Percentiles rank a stretch among this genome's conserved stretches.
These are phyloP conservation scores for Ailuropoda melanoleuca DNA, from an alignment of 2,113 vertebrate species.

Conservation along the genomic window DNA sequence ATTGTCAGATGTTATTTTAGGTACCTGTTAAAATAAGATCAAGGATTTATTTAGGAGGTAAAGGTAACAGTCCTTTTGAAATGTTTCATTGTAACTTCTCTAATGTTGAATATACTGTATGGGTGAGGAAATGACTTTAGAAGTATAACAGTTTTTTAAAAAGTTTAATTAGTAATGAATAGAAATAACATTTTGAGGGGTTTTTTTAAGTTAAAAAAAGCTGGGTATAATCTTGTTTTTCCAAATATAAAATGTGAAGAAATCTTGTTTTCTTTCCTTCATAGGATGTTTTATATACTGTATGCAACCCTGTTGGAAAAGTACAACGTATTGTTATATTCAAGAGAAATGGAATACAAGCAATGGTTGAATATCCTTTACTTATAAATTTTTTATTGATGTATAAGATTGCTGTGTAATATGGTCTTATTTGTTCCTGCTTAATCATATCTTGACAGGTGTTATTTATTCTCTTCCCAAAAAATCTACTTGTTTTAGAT, in stretches of 20 bases:
- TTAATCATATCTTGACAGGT: background rate
- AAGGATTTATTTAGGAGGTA: conserved; percentile 1
- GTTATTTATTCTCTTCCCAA: background rate
- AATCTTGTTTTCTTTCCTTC: conserved; percentile 23
- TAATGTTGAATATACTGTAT: background rate
- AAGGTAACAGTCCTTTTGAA: conserved; percentile 10
- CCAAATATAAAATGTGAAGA: conserved; percentile 35
- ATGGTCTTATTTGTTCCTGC: conserved; percentile 6
- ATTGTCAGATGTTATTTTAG: background rate
- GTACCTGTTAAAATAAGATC: conserved; percentile 3
- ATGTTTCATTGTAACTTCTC: conserved; percentile 1
- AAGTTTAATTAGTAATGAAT: background rate
- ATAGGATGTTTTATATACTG: conserved; percentile 95
- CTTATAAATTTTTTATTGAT: conserved; percentile 43
- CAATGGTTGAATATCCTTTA: conserved; percentile 99
- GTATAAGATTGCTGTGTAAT: conserved; percentile 1
- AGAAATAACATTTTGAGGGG: background rate
- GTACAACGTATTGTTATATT: conserved; percentile 97
- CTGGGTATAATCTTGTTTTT: background rate
- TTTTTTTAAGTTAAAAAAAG: conserved; percentile 34
- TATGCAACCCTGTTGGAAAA: conserved; percentile 94
- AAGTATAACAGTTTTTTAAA: conserved; percentile 34
- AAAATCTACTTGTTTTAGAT: background rate
- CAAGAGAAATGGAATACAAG: conserved; percentile 97
- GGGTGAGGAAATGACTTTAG: conserved; percentile 6